A percentile compares a stretch with the other conserved stretches of the same genome.
Evolutionary conservation across 2,113 vertebrate genomes (phyloP).

Genomic region (Aramus guarauna): DNA sequence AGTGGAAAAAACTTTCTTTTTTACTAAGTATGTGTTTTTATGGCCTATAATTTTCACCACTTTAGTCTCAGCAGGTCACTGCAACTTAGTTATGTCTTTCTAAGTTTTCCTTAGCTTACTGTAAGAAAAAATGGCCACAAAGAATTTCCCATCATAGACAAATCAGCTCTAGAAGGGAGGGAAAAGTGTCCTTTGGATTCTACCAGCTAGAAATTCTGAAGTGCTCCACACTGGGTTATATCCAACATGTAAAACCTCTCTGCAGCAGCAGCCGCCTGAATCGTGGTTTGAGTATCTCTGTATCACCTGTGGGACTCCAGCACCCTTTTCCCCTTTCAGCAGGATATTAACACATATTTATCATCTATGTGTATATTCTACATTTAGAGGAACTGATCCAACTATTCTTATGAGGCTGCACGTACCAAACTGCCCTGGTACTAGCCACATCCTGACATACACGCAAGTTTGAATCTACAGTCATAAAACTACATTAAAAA

Average conservation of each 20-base stretch:
- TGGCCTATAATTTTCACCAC: neutral
- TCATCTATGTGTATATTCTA: neutral
- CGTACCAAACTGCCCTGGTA: neutral
- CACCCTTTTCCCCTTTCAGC: neutral
- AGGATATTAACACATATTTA: neutral
- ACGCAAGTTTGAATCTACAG: neutral
- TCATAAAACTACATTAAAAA: neutral
- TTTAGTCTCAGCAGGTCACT: neutral
- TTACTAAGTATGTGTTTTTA: neutral
- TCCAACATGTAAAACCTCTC: neutral
- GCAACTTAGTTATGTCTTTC: neutral
- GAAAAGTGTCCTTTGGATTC: neutral
- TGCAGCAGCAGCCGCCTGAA: neutral
- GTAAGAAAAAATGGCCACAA: neutral
- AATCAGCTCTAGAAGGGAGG: neutral
- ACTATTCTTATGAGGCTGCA: neutral
- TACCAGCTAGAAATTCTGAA: neutral
- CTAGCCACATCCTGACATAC: neutral
- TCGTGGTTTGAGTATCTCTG: neutral
- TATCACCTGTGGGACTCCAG: neutral
- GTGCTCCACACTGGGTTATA: too few species aligned
- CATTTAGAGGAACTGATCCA: neutral
- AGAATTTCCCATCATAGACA: neutral
- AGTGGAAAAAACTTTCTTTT: neutral
- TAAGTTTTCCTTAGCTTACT: neutral